Conservation (phyloP, 2,113 vertebrate genomes). For the Lampris incognitus region DNA sequence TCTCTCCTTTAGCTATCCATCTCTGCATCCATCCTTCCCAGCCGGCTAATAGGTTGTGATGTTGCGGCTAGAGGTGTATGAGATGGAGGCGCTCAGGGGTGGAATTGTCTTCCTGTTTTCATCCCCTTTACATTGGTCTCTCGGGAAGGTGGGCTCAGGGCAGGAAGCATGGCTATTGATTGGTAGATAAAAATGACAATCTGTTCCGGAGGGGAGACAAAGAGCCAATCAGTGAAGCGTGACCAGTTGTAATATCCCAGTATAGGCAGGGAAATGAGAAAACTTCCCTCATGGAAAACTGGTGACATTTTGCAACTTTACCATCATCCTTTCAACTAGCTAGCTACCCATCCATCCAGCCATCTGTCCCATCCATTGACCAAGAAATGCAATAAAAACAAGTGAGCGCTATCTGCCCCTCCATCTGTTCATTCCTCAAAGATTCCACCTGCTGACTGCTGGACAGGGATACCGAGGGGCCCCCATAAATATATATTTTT, state of each 20-base stretch:
- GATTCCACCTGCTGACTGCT: background rate
- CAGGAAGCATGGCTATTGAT: constrained; percentile 75
- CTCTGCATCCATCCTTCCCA: background rate
- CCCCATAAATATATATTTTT: background rate
- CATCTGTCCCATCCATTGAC: background rate
- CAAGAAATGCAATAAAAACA: constrained; percentile 3
- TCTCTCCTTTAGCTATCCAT: constrained; percentile 28
- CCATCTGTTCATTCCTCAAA: constrained; percentile 26
- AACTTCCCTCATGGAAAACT: constrained; percentile 71
- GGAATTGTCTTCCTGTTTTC: constrained; percentile 80
- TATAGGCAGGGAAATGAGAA: constrained; percentile 74
- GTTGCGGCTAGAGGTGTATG: constrained; percentile 36
- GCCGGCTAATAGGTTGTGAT: constrained; percentile 40
- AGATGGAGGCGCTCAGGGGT: constrained; percentile 77
- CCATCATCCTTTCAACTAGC: constrained; percentile 13
- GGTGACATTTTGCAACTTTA: constrained; percentile 51
- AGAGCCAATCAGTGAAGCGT: constrained; percentile 75
- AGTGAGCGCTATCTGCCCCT: constrained; percentile 13
- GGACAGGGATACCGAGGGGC: background rate
- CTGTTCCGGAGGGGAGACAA: constrained; percentile 73
- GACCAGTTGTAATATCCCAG: constrained; percentile 73
- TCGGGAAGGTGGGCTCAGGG: constrained; percentile 72
- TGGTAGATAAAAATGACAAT: constrained; percentile 82
- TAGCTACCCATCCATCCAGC: background rate
- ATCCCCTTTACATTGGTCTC: constrained; percentile 76